Base-by-base conservation (phyloP, 2,888 invertebrate species). In the Diachrysia chrysitis region DNA sequence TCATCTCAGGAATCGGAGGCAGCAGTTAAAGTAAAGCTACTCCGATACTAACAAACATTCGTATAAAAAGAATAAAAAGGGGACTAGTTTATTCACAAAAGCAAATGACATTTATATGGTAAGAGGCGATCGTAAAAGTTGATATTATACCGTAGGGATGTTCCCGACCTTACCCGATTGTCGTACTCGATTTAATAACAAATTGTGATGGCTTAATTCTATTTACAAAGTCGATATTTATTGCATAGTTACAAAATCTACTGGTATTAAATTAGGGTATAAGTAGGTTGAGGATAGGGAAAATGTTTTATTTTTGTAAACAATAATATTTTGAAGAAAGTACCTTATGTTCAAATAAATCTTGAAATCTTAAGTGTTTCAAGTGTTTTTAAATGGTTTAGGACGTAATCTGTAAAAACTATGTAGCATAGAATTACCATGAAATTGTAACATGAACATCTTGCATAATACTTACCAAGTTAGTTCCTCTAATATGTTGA, bases 51-150 rank as follows among this genome's bases (percentile, higher is more conserved):
- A 76, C 81, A 82, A 80, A 81, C 80, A 82, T 81, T 78, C 74
- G 61, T 78, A 82, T 82, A 82, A 81, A 81, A 82, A 76, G 71
- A 70, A 82, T 81, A 82, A 82, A 82, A 82, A 81, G 80, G 78
- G 76, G 80, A 80, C 72, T 82, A 82, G 81, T 82, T 82, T 83
- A 83, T 83, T 80, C 77, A 82, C 80, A 83, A 81, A 83, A 83
- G 78, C 81, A 81, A 82, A 82, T 80, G 82, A 83, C 82, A 81
- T 83, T 81, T 83, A 79, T 83, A 83, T 83, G 82, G 79, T 80
- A 83, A 83, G 76, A 83, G 79, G 79, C 75, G 74, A 81, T 83
- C 83, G 79, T 81, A 83, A 81, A 83, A 83, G 80, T 74, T 80
- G 77, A 83, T 83, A 80, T 82, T 82, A 81, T 80, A 70, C 71